Evolutionary conservation across 2,113 vertebrate genomes (phyloP), one percentile per base, ranked within the genome.

Genomic region (Tylochromis polylepis): DNA sequence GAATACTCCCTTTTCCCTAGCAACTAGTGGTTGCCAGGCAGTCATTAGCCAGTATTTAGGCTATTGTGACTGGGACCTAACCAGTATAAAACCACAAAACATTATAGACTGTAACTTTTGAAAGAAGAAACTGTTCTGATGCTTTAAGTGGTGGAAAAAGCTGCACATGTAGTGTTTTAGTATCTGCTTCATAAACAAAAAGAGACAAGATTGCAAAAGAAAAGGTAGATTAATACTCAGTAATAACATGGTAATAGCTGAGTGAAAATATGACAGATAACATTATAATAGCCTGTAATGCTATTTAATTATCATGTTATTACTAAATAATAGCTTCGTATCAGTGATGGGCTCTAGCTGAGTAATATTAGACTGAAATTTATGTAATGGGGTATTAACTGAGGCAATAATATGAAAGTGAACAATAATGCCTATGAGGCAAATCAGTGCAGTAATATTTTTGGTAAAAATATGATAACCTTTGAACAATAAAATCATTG

Each of bases 401-500:
- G 38, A 43, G 62, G 8, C 11, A 41, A 41, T 41, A 41, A 41
- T 41, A 11, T 41, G 4, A 4, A 43, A 43, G 0, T 38, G 20
- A 67, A 15, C 36, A 67, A 43, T 41, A 24, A 5, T 6, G 29
- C 0, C n/a, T 38, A 38, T 7, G 36, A 38, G 36, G 36, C 22
- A 43, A 70, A 24, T 9, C n/a, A 4, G n/a, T 43, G 65, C 5
- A n/a, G 36, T 70, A 70, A 6, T 6, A 43, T 67, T 24, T 41
- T 70, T 24, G 65, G 36, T 0, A 24, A 70, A 43, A 15, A 70
- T 43, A 24, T 70, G 0, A 46, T 27, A 27, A 27, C 14, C 0
- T 72, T 41, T 38, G 8, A 38, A 9, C 8, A 38, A 38, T 38
- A 38, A 38, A 36, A 36, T 36, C 5, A 7, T 8, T 7, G 10